Evolutionary conservation across 2,888 invertebrate species (phyloP).

Genomic region (Athetis lepigone): DNA sequence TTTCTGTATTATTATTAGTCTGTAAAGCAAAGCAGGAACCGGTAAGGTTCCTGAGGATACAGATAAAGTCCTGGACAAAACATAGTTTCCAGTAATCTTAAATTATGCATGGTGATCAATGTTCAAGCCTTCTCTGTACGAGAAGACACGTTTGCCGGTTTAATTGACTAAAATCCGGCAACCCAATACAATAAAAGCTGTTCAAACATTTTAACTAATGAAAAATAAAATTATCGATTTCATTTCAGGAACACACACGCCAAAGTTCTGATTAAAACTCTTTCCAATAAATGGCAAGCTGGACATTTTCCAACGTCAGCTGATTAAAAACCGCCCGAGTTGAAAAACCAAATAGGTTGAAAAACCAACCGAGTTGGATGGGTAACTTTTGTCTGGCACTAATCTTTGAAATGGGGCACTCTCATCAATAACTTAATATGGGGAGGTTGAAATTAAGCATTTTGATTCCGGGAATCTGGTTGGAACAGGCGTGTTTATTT

Average conservation of each 20-base stretch:
- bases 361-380: conserved; percentile 49
- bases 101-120: no score
- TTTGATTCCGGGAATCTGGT: background rate
- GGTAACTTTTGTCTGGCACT: conserved; percentile 57
- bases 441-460: conserved; percentile 11
- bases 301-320: conserved; percentile 77
- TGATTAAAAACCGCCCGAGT: conserved; percentile 80
- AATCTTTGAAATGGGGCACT: conserved; percentile 43
- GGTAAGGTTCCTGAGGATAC: no score
- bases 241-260: conserved; percentile 41
- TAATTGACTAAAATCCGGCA: conserved; percentile 14
- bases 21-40: no score
- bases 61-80: no score
- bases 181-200: conserved; percentile 14
- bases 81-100: no score
- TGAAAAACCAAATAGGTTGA: conserved; percentile 57
- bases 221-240: conserved; percentile 45
- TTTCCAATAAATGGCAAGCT: conserved; percentile 69
- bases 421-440: conserved; percentile 52
- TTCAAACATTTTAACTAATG: conserved; percentile 32
- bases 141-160: background rate
- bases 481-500: background rate
- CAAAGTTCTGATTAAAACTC: conserved; percentile 65
- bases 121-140: no score
- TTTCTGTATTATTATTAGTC: no score